phyloP scores from a whole-genome alignment of 2,113 vertebrate genomes.

The Stigmatopora nigra region DNA sequence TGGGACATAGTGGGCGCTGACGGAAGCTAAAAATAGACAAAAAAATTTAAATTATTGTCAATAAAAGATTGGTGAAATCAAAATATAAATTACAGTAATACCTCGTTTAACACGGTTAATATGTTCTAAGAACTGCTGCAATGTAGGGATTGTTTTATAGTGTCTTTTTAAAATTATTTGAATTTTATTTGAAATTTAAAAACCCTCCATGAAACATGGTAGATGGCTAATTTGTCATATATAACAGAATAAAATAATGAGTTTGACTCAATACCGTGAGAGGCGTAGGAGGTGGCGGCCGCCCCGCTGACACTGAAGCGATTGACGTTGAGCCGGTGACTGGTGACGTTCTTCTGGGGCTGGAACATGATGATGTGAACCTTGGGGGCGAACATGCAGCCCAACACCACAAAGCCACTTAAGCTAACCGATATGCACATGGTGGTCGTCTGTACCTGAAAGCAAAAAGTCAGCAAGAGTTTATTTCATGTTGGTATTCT shows the following conservation, averaged over 20 bases:
- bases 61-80: too few species aligned
- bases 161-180: too few species aligned
- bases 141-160: too few species aligned
- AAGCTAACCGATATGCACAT: constrained; percentile 99
- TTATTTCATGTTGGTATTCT: too few species aligned
- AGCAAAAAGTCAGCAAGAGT: not conserved
- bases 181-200: too few species aligned
- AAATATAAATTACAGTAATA: too few species aligned
- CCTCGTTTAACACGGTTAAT: too few species aligned
- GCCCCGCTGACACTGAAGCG: constrained; percentile 94
- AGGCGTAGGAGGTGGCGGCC: constrained; percentile 81
- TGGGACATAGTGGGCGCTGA: constrained; percentile 81
- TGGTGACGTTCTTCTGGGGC: constrained; percentile 97
- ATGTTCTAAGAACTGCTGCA: too few species aligned
- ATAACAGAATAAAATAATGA: not conserved
- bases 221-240: too few species aligned
- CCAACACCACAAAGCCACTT: constrained; percentile 95
- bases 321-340: constrained; percentile 91
- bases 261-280: constrained; percentile 79
- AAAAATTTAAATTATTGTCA: not conserved
- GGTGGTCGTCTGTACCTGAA: constrained; percentile 94
- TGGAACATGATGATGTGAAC: constrained; percentile 98
- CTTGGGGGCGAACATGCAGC: constrained; percentile 95
- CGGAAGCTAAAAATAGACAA: constrained; percentile 75
- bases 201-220: not conserved